These are phyloP conservation scores for Drosophila affinis DNA, from an alignment of 2,888 invertebrate genomes.

Conservation along the genomic window DNA sequence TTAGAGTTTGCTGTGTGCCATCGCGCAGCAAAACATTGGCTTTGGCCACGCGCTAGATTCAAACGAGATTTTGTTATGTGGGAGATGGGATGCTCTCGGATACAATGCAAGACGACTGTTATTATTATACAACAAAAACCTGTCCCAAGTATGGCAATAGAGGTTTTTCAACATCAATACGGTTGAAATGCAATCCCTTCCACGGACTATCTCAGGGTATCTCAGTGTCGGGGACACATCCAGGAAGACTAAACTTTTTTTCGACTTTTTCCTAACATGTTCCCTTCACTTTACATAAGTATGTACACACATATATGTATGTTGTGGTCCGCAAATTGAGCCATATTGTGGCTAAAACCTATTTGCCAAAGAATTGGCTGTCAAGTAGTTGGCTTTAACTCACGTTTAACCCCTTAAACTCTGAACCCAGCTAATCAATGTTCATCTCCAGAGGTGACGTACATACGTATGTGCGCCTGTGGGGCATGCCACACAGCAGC, in stretches of 20 bases:
- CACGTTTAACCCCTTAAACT: conserved; percentile 77
- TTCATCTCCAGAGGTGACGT: conserved; percentile 56
- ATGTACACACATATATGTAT: background rate
- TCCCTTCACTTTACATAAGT: too few species aligned
- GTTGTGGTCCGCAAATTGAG: conserved; percentile 56
- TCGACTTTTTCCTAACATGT: too few species aligned
- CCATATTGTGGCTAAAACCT: conserved; percentile 46
- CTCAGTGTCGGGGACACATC: too few species aligned
- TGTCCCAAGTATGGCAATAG: background rate
- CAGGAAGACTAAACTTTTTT: too few species aligned
- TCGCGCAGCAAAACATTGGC: background rate
- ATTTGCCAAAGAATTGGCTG: conserved; percentile 27
- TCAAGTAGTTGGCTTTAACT: conserved; percentile 29
- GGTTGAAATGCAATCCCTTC: too few species aligned
- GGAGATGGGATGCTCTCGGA: background rate
- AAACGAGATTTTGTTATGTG: conserved; percentile 1
- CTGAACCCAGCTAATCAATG: conserved; percentile 69
- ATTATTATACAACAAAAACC: background rate
- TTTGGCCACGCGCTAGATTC: conserved; percentile 50
- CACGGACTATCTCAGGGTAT: too few species aligned
- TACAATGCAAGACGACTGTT: conserved; percentile 31
- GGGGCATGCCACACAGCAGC: conserved; percentile 55
- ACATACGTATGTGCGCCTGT: conserved; percentile 38
- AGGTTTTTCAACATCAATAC: background rate
- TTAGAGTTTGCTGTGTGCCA: conserved; percentile 16